Conservation (phyloP, 1,140 invertebrate species). For the Goniozus legneri region DNA sequence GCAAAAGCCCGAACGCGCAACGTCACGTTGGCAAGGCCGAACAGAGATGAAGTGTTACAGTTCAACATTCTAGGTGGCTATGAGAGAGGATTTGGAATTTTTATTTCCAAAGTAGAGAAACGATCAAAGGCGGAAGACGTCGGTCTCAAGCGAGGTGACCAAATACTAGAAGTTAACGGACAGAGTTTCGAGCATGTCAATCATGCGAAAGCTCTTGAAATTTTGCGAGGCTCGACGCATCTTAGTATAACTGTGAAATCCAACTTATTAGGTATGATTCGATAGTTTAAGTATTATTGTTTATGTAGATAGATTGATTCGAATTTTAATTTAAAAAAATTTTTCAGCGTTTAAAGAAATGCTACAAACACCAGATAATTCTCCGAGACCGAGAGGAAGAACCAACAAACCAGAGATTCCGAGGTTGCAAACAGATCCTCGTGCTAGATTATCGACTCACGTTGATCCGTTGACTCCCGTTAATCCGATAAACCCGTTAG, state of each 20-base stretch:
- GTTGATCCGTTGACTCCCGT: constrained; percentile 50
- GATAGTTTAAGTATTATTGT: too few relatives aligned
- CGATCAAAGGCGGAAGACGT: constrained; percentile 92
- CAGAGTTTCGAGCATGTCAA: constrained; percentile 92
- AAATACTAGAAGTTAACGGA: constrained; percentile 96
- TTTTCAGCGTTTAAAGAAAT: constrained; percentile 74
- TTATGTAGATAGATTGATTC: too few relatives aligned
- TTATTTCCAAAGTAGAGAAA: constrained; percentile 91
- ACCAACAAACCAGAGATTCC: constrained; percentile 59
- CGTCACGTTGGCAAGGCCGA: constrained; percentile 86
- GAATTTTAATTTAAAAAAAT: constrained; percentile 11
- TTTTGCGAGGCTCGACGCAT: constrained; percentile 90
- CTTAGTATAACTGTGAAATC: constrained; percentile 95
- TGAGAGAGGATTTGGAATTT: constrained; percentile 88
- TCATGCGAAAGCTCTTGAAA: constrained; percentile 85
- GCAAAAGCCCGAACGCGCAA: constrained; percentile 91
- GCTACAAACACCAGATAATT: constrained; percentile 81
- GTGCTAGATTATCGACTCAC: constrained; percentile 62
- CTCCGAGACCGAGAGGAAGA: constrained; percentile 65
- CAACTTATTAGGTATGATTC: constrained; percentile 78
- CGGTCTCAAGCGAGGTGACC: constrained; percentile 95
- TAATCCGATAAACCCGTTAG: constrained; percentile 43
- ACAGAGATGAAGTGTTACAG: constrained; percentile 86
- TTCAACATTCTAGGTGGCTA: constrained; percentile 93
- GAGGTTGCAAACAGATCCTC: constrained; percentile 63